These are phyloP conservation scores for Latheticus oryzae DNA, from an alignment of 2,888 invertebrate genomes.

Conservation along the genomic window DNA sequence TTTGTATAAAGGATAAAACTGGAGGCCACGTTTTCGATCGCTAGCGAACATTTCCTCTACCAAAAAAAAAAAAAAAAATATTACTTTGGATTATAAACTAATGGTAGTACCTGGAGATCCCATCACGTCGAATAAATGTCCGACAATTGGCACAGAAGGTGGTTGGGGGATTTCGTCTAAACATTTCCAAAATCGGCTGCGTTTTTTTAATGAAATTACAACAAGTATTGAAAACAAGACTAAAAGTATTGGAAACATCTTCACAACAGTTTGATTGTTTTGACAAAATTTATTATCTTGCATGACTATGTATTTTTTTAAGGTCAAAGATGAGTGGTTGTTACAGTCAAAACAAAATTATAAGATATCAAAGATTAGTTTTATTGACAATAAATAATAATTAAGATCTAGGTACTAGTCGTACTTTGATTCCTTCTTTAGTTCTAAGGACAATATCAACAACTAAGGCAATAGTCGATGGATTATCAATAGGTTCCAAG, in stretches of 20 bases:
- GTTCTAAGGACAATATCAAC: conserved; percentile 68
- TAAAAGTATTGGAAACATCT: conserved; percentile 7
- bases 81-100: no score
- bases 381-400: no score
- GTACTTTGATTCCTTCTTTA: conserved; percentile 63
- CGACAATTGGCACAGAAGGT: conserved; percentile 19
- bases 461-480: conserved; percentile 64
- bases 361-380: no score
- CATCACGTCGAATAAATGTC: conserved; percentile 21
- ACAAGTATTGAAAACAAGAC: neutral
- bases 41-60: conserved; percentile 44
- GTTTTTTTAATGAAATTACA: neutral
- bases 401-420: conserved; percentile 45
- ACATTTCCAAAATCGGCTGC: conserved; percentile 17
- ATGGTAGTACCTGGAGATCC: conserved; percentile 13
- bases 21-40: conserved; percentile 30
- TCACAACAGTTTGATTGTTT: no score
- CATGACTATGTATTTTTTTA: no score
- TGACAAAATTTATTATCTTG: no score
- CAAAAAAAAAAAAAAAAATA: no score
- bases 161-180: conserved; percentile 18
- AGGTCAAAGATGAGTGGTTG: no score
- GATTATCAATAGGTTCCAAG: conserved; percentile 66
- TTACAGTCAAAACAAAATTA: no score
- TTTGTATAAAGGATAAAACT: conserved; percentile 45